Evolutionary conservation across 2,797 vertebrate species (phyloP), one percentile per base, ranked within the genome.

Genomic region (Notoglanidium macrostoma): DNA sequence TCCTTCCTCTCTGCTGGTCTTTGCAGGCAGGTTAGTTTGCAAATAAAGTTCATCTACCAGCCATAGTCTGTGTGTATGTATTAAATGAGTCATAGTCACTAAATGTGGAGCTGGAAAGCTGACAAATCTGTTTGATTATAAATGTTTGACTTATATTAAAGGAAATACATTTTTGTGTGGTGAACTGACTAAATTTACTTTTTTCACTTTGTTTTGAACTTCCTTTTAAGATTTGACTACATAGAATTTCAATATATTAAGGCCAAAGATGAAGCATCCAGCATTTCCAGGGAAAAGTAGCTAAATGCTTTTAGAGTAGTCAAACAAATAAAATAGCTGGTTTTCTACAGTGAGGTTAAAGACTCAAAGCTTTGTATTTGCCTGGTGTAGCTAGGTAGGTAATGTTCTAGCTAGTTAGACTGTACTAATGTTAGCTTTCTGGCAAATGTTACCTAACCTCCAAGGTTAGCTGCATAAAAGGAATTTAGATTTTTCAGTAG

Each of bases 31-130:
- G 90, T 86, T 92, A 92, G 89, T 93, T 92, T 92, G 94, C 94
- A 95, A 96, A 92, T 93, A 96, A 88, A 95, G 92, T 94, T 91
- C 94, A 95, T 95, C 95, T 95, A 95, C 88, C 91, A 90, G 89
- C 80, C 87, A 85, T 85, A 79, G 32, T 51, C 44, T 87, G 84
- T 54, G 77, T 85, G 35, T 79, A 61, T 84, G 65, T 26, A 40
- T 65, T 77, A 77, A 49, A 68, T 40, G 68, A 49, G 29, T 21
- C 70, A 74, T n/a, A 19, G 19, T 57, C 54, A 59, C 29, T 35
- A 55, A 55, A 55, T n/a, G 46, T 46, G 21, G 15, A 44, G 35
- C 14, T 23, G 35, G 15, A 21, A 80, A 55, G 17, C 23, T 29
- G 17, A 4, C 8, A 23, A 9, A 40, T 11, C 1, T 73, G 17